A percentile compares a stretch with the other conserved stretches of the same genome.
phyloP scores from a whole-genome alignment of 2,888 invertebrate genomes.

The Oscheius sp. region DNA sequence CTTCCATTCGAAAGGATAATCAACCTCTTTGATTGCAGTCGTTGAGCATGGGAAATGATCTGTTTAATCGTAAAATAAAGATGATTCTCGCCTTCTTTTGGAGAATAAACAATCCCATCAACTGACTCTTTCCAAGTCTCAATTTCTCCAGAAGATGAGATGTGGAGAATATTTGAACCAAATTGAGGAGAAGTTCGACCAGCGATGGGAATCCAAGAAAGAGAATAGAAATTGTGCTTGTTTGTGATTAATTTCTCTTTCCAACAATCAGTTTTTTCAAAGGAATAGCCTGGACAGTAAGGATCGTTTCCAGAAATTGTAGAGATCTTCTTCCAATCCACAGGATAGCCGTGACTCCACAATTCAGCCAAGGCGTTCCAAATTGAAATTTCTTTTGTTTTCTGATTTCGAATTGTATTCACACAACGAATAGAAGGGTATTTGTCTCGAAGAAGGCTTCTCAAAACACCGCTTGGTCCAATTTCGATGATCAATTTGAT shows the following conservation, averaged over 20 bases:
- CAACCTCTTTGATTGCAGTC: neutral
- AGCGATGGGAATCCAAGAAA: neutral
- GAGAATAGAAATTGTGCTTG: conserved; percentile 14
- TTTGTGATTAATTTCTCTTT: neutral
- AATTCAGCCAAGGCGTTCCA: conserved; percentile 39
- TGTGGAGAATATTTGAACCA: neutral
- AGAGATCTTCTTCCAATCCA: conserved; percentile 29
- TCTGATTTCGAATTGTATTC: conserved; percentile 41
- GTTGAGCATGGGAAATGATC: neutral
- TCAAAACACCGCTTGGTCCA: conserved; percentile 61
- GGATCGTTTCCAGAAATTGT: conserved; percentile 8
- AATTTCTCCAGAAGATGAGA: neutral
- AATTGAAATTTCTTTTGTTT: conserved; percentile 20
- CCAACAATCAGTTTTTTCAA: conserved; percentile 37
- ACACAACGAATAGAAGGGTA: conserved; percentile 34
- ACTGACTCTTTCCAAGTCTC: neutral
- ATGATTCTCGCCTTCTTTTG: neutral
- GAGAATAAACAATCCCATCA: neutral
- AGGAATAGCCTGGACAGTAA: conserved; percentile 42
- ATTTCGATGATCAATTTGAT: conserved; percentile 57
- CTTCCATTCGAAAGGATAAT: neutral
- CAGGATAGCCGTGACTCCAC: conserved; percentile 45
- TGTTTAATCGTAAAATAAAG: neutral
- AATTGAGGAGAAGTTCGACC: neutral
- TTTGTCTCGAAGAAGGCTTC: conserved; percentile 41